These are phyloP conservation scores for Lasius fuliginosus DNA, from an alignment of 2,888 invertebrate genomes.

Conservation along the genomic window DNA sequence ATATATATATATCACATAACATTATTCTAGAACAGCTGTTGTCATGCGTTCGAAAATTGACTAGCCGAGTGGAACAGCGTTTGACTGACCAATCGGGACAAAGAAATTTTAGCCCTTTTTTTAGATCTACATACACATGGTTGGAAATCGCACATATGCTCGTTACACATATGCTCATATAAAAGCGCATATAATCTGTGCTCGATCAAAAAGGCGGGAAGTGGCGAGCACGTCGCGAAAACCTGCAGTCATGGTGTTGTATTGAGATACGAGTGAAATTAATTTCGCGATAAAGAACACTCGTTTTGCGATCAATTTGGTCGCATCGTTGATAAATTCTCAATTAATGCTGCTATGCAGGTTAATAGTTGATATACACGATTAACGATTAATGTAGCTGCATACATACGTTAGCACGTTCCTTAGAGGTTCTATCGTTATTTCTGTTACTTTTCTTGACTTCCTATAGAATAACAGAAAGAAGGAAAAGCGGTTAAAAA, in stretches of 20 bases:
- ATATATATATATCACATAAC: too few relatives aligned
- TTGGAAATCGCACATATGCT: too few relatives aligned
- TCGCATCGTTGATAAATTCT: neutral
- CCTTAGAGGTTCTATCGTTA: neutral
- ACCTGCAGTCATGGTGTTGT: neutral
- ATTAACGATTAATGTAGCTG: neutral
- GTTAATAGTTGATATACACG: neutral
- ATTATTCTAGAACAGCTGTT: neutral
- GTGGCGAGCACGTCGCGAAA: neutral
- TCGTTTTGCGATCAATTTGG: neutral
- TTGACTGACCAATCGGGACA: neutral
- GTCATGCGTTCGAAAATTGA: neutral
- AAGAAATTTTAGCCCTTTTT: neutral
- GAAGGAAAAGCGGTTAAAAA: neutral
- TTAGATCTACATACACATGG: too few relatives aligned
- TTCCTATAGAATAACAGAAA: neutral
- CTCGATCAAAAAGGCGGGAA: constrained; percentile 45
- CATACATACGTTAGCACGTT: neutral
- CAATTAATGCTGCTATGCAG: too few relatives aligned
- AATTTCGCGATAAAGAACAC: neutral
- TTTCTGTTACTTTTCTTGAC: neutral
- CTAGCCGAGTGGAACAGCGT: neutral
- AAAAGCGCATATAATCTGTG: neutral
- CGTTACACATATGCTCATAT: too few relatives aligned
- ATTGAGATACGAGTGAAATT: neutral